phyloP scores from a whole-genome alignment of 2,888 invertebrate genomes.

The Tuta absoluta region DNA sequence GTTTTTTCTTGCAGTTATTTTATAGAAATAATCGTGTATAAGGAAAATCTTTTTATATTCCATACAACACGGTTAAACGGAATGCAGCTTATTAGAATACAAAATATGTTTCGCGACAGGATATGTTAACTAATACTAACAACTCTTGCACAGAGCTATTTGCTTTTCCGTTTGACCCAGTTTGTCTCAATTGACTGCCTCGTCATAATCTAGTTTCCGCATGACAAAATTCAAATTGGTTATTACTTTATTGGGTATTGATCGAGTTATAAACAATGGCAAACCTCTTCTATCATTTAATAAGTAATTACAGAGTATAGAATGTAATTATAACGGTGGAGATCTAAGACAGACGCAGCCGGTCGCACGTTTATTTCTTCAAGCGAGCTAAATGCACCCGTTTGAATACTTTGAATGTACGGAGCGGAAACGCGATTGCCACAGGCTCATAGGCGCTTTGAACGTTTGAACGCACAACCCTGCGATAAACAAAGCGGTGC shows the following conservation, averaged over 20 bases:
- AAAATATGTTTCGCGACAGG: slow-evolving; percentile 9
- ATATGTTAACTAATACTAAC: slow-evolving; percentile 18
- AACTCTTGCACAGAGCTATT: slow-evolving; percentile 28
- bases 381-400: slow-evolving; percentile 6
- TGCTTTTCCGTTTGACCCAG: slow-evolving; percentile 42
- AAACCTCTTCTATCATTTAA: not conserved
- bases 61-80: not conserved
- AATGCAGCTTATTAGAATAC: not conserved
- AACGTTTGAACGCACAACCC: slow-evolving; percentile 64
- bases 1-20: too few species aligned
- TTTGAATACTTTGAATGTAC: slow-evolving; percentile 29
- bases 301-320: slow-evolving; percentile 2
- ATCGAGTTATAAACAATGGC: slow-evolving; percentile 12
- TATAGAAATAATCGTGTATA: too few species aligned
- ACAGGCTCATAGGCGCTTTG: slow-evolving; percentile 49
- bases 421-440: slow-evolving; percentile 53
- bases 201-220: slow-evolving; percentile 36
- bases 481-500: slow-evolving; percentile 69
- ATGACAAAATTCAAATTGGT: slow-evolving; percentile 27
- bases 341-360: not conserved
- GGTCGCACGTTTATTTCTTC: slow-evolving; percentile 29
- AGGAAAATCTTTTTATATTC: not conserved
- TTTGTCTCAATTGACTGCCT: slow-evolving; percentile 40
- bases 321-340: not conserved
- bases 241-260: slow-evolving; percentile 15